Evolutionary conservation across 2,797 vertebrate genomes (phyloP), one percentile per base, ranked within the genome.

Genomic region (Pangasius djambal): DNA sequence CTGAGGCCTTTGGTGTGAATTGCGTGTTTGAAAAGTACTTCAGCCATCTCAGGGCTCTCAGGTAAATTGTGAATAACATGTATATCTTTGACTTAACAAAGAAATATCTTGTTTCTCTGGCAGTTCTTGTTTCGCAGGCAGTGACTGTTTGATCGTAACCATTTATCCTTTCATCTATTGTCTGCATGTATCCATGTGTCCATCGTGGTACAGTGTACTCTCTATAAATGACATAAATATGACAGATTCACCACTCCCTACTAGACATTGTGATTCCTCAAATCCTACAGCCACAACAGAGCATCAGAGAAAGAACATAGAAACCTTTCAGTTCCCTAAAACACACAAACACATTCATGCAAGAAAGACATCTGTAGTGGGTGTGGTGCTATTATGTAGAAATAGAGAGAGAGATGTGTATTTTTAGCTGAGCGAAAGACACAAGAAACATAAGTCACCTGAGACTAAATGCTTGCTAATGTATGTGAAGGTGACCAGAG

Each of bases 271-370:
- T 65, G 31, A 16, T 65, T 86, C 78, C 50, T 86, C 22, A 84
- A 88, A 86, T 40, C 59, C 63, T 78, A 77, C 78, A 83, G 79
- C 69, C 85, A 84, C 85, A 88, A 83, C 79, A 87, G 87, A 88
- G 70, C 61, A 67, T 84, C 52, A 72, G 65, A 79, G 50, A 70
- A 88, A 86, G 85, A 90, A 87, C 79, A 88, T 48, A 78, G 79
- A 63, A 72, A 22, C 59, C n/a, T 88, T 87, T 84, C 72, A 37
- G 83, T 77, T 85, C n/a, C 16, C 28, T 63, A 79, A 65, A 86
- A 37, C 82, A 86, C 69, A 83, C 81, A 87, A 87, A 85, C 77
- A 75, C 89, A 85, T 55, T 72, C 83, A 57, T 88, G 44, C 50
- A 59, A 22, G 52, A 37, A 87, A 34, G 48, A 69, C 75, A 86